Base-by-base conservation (phyloP, 1,140 invertebrate species). In the Adelges cooleyi region DNA sequence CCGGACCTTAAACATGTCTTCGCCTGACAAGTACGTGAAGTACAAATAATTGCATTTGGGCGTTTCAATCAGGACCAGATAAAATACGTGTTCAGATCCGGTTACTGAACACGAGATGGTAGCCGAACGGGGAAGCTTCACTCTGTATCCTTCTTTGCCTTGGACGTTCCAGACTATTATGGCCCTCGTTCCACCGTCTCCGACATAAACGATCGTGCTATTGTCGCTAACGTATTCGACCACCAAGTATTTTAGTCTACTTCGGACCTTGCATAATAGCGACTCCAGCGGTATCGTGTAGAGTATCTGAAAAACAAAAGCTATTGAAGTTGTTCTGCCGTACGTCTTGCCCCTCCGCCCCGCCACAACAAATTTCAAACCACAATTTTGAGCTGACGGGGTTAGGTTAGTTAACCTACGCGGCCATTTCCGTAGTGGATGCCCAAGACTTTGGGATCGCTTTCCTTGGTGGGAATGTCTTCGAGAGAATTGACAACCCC, bases 401-500 rank as follows among this genome's bases (percentile, higher is more conserved):
- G n/a, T n/a, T n/a, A n/a, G n/a, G n/a, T n/a, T n/a, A n/a, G n/a
- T 9, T 17, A 20, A 42, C 23, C 4, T 52, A 66, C 36, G 48
- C 68, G 68, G 0, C 51, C 51, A 40, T 77, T 79, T 50, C 78
- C 75, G 0, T 80, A 74, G 68, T 80, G 78, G 51, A 86, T 76
- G 11, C 78, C 82, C 9, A 85, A 78, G 23, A 86, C 77, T 73
- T 86, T 87, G 0, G 85, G 82, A 8, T 77, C 74, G 67, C 83
- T 84, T 18, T 80, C 77, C 13, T 79, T 77, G 1, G 81, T 76
- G 0, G 84, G 82, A 33, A 79, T 76, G 56, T 54, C 52, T 17
- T 81, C 79, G 40, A 85, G 69, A 2, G 82, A 84, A 67, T 86
- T 83, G 1, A 83, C 79, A 33, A 85, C 76, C 42, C 84, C 84